A percentile compares a stretch with the other conserved stretches of the same genome.
Evolutionary conservation across 2,113 vertebrate species (phyloP).

Genomic region (Charadrius vociferus): DNA sequence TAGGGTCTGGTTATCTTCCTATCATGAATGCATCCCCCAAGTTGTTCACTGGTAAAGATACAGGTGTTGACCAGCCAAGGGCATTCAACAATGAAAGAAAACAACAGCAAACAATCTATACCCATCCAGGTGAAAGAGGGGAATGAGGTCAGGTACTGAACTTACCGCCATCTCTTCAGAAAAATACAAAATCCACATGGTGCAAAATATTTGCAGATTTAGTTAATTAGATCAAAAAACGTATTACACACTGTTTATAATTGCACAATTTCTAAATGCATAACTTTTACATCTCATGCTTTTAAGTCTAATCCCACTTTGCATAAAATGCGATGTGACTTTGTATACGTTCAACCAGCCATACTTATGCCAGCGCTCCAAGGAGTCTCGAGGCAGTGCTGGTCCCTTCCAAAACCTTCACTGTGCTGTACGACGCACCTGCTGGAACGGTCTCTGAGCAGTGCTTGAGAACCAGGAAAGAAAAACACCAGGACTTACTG

Average conservation of each 20-base stretch:
- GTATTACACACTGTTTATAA: background rate
- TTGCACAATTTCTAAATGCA: background rate
- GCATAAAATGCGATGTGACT: background rate
- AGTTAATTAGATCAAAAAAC: background rate
- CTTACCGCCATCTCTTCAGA: background rate
- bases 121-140: background rate
- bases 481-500: constrained; percentile 72
- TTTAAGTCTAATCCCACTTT: background rate
- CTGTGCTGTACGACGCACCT: background rate
- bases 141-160: background rate
- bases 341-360: background rate
- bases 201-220: background rate
- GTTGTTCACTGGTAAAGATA: background rate
- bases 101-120: background rate
- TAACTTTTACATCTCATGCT: background rate
- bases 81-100: background rate
- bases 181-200: background rate
- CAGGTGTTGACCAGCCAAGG: background rate
- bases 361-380: background rate
- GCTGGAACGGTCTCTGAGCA: background rate
- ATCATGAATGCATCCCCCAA: background rate
- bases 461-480: background rate
- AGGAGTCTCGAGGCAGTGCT: background rate
- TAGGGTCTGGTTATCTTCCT: background rate
- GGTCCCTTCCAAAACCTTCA: background rate